Conservation (phyloP, 2,113 vertebrate genomes). For the Carollia perspicillata region DNA sequence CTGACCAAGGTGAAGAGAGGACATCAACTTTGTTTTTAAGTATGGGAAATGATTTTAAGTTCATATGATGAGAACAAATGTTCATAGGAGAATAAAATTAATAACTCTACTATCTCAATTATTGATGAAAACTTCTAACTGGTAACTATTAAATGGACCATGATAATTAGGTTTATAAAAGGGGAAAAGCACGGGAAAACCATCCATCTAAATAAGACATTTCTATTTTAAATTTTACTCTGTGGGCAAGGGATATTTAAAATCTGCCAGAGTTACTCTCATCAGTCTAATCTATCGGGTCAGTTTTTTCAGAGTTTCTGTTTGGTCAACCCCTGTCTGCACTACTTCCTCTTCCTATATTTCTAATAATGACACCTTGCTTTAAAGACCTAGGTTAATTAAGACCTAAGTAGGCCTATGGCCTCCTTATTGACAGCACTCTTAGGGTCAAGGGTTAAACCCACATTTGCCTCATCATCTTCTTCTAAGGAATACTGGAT, state of each 20-base stretch:
- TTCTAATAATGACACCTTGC: not conserved
- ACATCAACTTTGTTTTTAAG: not conserved
- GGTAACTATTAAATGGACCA: constrained; percentile 24
- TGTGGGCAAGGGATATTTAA: not conserved
- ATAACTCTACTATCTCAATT: not conserved
- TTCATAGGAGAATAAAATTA: constrained; percentile 44
- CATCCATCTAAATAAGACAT: not conserved
- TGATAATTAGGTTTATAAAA: constrained; percentile 23
- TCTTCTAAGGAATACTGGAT: not conserved
- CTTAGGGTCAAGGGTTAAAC: not conserved
- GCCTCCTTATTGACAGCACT: not conserved
- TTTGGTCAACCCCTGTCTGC: not conserved
- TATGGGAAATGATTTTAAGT: not conserved
- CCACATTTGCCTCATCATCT: not conserved
- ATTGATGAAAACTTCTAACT: constrained; percentile 33
- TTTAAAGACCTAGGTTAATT: not conserved
- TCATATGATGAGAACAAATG: constrained; percentile 24
- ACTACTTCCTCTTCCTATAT: not conserved
- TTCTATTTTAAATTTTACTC: constrained; percentile 30
- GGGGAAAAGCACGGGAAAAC: not conserved
- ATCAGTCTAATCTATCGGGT: not conserved
- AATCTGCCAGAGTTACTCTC: not conserved
- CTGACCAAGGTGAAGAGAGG: not conserved
- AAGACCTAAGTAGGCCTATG: too few species aligned
- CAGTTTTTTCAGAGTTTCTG: not conserved